Conservation (phyloP, 1,140 invertebrate species). For the Druon quercuslanigerum region DNA sequence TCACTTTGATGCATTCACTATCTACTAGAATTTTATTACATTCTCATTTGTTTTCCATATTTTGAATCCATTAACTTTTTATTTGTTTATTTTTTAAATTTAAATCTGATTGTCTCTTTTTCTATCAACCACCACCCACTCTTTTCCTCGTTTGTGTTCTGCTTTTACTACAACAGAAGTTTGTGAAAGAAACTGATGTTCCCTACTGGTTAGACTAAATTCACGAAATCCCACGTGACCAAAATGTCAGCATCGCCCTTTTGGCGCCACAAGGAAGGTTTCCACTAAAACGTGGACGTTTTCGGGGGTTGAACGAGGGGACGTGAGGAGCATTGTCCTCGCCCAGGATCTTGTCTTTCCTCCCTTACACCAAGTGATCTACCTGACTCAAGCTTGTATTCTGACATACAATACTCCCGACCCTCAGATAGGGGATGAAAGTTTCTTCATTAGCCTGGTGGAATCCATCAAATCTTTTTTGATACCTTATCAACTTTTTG, state of each 20-base stretch:
- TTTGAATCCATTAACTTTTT: too few relatives aligned
- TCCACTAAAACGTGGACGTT: background rate
- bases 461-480: too few relatives aligned
- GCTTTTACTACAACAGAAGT: background rate
- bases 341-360: constrained; percentile 5
- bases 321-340: constrained; percentile 28
- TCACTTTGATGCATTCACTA: too few relatives aligned
- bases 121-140: background rate
- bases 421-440: too few relatives aligned
- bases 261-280: constrained; percentile 23
- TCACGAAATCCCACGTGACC: constrained; percentile 43
- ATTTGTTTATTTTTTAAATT: too few relatives aligned
- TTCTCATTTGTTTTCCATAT: too few relatives aligned
- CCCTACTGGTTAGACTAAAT: constrained; percentile 30
- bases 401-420: background rate
- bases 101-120: too few relatives aligned
- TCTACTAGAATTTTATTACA: too few relatives aligned
- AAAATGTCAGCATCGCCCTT: constrained; percentile 40
- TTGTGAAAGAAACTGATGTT: background rate
- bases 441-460: too few relatives aligned
- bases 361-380: background rate
- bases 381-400: constrained; percentile 16
- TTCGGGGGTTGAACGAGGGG: constrained; percentile 10
- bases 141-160: background rate
- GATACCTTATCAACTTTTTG: too few relatives aligned